phyloP scores from a whole-genome alignment of 2,113 vertebrate species.

The Paramisgurnus dabryanus region DNA sequence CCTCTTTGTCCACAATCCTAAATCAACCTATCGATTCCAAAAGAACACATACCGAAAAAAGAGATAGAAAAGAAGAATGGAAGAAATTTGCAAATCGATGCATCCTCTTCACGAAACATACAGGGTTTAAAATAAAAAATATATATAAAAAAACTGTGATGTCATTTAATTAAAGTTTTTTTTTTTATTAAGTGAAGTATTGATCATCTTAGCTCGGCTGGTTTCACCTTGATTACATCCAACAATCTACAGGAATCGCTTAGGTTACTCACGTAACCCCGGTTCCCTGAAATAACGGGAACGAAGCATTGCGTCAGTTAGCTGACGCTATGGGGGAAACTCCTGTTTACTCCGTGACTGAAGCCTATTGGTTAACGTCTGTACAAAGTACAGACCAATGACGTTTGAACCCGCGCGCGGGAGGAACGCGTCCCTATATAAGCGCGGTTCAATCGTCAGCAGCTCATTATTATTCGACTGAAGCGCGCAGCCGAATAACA shows the following conservation, averaged over 20 bases:
- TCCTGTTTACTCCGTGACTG: too few species aligned
- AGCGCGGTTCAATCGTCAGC: too few species aligned
- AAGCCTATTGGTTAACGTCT: too few species aligned
- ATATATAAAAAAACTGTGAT: neutral
- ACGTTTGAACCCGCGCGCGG: too few species aligned
- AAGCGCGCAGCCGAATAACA: too few species aligned
- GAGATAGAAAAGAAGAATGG: neutral
- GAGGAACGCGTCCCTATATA: too few species aligned
- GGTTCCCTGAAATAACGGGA: too few species aligned
- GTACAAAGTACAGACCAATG: too few species aligned
- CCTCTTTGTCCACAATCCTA: conserved; percentile 36
- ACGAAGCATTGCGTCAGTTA: too few species aligned
- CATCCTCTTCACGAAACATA: neutral
- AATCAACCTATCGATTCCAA: conserved; percentile 31
- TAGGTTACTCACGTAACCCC: too few species aligned
- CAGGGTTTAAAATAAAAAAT: conserved; percentile 4
- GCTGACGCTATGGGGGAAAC: too few species aligned
- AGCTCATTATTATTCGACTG: too few species aligned
- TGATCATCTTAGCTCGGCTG: conserved; percentile 38
- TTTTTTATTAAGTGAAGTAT: conserved; percentile 20
- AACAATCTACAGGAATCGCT: conserved; percentile 18
- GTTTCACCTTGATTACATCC: conserved; percentile 34
- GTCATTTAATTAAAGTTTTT: conserved; percentile 1
- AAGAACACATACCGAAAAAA: neutral
- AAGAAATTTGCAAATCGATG: conserved; percentile 9